Percentiles rank a stretch among this genome's conserved stretches.
These are phyloP conservation scores for Andrena dorsata DNA, from an alignment of 2,888 invertebrate genomes.

Conservation along the genomic window DNA sequence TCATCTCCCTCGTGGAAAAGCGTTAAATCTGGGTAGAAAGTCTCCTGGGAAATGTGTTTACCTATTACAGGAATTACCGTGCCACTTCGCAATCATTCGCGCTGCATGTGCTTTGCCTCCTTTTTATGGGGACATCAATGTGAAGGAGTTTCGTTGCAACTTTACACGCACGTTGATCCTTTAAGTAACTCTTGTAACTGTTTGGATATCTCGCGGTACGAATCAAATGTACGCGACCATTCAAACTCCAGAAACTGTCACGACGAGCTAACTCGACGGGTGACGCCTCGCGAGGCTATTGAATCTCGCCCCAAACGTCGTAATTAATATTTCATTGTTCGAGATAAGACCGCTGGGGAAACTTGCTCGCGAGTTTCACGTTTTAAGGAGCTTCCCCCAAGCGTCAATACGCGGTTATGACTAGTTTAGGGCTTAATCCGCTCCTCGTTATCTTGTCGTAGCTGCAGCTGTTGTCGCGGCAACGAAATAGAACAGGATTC, in stretches of 20 bases:
- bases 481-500: slow-evolving; percentile 60
- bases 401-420: slow-evolving; percentile 58
- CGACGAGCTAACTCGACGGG: neutral
- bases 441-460: slow-evolving; percentile 54
- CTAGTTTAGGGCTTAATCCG: slow-evolving; percentile 62
- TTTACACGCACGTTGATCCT: too few relatives aligned
- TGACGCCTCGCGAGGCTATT: neutral
- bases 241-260: neutral
- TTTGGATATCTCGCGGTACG: neutral
- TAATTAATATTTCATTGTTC: slow-evolving; percentile 29
- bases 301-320: slow-evolving; percentile 7
- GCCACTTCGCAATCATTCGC: neutral
- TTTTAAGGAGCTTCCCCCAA: slow-evolving; percentile 51
- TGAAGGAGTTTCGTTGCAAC: neutral
- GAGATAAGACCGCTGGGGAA: neutral
- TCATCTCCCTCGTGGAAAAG: slow-evolving; percentile 4
- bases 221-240: neutral
- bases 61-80: slow-evolving; percentile 62
- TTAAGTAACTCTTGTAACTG: neutral
- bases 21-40: slow-evolving; percentile 23
- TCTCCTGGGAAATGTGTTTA: slow-evolving; percentile 42
- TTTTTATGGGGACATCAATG: neutral
- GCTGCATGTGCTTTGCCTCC: neutral
- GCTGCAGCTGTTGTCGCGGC: slow-evolving; percentile 48
- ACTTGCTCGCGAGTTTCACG: slow-evolving; percentile 11